Evolutionary conservation across 1,140 invertebrate genomes (phyloP).

Genomic region (Drosophila kepulauana): DNA sequence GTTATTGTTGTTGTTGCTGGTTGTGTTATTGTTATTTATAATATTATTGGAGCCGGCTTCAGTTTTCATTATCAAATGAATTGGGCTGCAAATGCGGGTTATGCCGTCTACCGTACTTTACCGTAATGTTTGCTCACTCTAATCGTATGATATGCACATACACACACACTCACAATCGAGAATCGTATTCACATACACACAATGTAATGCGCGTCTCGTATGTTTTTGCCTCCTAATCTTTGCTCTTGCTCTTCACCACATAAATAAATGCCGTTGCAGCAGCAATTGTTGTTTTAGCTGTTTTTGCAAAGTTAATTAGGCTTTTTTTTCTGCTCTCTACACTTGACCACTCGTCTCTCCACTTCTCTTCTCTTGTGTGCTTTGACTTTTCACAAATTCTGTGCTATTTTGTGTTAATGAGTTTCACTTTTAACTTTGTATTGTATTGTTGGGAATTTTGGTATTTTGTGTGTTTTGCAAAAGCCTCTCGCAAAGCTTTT

Average conservation of each 20-base stretch:
- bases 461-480: neutral
- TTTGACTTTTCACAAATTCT: slow-evolving; percentile 22
- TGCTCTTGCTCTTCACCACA: neutral
- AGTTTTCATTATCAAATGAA: slow-evolving; percentile 73
- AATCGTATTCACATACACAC: slow-evolving; percentile 2
- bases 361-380: slow-evolving; percentile 5
- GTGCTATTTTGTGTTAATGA: slow-evolving; percentile 43
- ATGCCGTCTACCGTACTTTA: slow-evolving; percentile 19
- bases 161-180: neutral
- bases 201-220: slow-evolving; percentile 9
- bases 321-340: slow-evolving; percentile 20
- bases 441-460: slow-evolving; percentile 13
- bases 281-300: slow-evolving; percentile 29
- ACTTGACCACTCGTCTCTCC: neutral
- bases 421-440: slow-evolving; percentile 54
- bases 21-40: slow-evolving; percentile 37
- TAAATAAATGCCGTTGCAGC: slow-evolving; percentile 28
- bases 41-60: slow-evolving; percentile 64
- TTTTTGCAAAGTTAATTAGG: slow-evolving; percentile 19
- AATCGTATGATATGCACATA: slow-evolving; percentile 48
- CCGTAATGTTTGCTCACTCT: slow-evolving; percentile 26
- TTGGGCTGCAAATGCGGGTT: slow-evolving; percentile 25
- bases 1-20: slow-evolving; percentile 40
- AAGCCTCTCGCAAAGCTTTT: slow-evolving; percentile 42
- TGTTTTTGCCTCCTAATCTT: slow-evolving; percentile 3